Percentiles rank a stretch among this genome's conserved stretches.
Conservation (phyloP, 2,113 vertebrate genomes). For the Gulo gulo region DNA sequence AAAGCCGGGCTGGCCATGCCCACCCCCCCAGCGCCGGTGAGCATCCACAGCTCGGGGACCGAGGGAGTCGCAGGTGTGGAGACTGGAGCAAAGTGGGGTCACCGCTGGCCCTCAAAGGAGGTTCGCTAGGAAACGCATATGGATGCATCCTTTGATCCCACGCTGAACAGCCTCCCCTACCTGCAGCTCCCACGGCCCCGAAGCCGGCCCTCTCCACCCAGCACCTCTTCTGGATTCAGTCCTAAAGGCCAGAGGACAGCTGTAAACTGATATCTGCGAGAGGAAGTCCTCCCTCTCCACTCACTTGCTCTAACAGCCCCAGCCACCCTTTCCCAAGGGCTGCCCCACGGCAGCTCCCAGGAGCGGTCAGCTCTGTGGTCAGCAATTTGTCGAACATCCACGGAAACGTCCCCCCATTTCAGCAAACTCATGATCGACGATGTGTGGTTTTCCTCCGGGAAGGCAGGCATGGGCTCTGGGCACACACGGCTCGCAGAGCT, state of each 20-base stretch:
- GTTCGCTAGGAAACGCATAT: accelerated
- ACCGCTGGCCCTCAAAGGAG: accelerated
- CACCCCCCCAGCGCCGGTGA: neutral
- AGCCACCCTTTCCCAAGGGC: neutral
- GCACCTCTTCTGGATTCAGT: neutral
- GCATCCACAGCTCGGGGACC: neutral
- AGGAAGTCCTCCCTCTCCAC: no score
- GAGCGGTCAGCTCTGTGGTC: neutral
- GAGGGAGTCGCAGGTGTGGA: neutral
- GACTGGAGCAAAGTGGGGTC: neutral
- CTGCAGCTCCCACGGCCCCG: neutral
- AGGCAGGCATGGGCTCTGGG: neutral
- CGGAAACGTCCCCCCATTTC: accelerated
- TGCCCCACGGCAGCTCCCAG: accelerated
- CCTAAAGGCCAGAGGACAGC: neutral
- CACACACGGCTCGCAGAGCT: neutral
- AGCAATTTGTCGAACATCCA: neutral
- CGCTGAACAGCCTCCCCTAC: accelerated
- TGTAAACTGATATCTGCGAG: accelerated
- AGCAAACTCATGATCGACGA: accelerated
- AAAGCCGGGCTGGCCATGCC: no score
- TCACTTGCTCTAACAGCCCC: neutral
- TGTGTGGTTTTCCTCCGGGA: neutral
- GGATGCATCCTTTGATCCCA: neutral
- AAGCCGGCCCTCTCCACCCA: accelerated